These are phyloP conservation scores for Bujurquina vittata DNA, from an alignment of 2,113 vertebrate genomes.

Conservation along the genomic window DNA sequence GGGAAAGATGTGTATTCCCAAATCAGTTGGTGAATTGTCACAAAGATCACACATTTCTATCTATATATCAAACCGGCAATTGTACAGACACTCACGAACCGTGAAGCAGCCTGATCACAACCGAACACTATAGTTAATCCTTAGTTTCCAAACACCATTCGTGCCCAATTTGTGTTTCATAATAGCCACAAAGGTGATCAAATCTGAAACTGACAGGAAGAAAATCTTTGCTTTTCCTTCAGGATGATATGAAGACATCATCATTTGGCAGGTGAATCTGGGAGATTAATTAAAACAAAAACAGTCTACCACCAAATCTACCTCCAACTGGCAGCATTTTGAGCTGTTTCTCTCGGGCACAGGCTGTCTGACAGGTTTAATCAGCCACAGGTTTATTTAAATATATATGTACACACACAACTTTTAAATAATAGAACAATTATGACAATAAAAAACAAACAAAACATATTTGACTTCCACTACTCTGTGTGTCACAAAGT, in stretches of 20 bases:
- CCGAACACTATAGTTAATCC: neutral
- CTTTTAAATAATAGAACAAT: constrained; percentile 10
- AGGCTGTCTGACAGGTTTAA: constrained; percentile 24
- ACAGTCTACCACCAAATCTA: constrained; percentile 35
- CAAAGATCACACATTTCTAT: neutral
- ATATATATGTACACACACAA: neutral
- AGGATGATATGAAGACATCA: constrained; percentile 45
- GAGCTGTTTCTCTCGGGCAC: neutral
- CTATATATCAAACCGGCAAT: neutral
- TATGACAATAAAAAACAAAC: neutral
- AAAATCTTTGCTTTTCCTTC: constrained; percentile 4
- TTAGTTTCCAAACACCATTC: neutral
- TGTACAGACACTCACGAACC: neutral
- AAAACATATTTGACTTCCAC: neutral
- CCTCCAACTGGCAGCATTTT: constrained; percentile 30
- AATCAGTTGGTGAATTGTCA: too few species aligned
- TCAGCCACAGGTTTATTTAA: neutral
- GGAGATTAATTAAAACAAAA: constrained; percentile 58
- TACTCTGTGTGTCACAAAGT: neutral
- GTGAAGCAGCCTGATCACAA: neutral
- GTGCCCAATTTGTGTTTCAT: neutral
- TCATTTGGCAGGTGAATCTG: constrained; percentile 33
- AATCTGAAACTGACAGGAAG: neutral
- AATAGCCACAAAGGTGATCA: neutral
- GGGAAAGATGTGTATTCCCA: too few species aligned